Conservation (phyloP, 2,888 invertebrate genomes). For the Melanostoma mellinum region DNA sequence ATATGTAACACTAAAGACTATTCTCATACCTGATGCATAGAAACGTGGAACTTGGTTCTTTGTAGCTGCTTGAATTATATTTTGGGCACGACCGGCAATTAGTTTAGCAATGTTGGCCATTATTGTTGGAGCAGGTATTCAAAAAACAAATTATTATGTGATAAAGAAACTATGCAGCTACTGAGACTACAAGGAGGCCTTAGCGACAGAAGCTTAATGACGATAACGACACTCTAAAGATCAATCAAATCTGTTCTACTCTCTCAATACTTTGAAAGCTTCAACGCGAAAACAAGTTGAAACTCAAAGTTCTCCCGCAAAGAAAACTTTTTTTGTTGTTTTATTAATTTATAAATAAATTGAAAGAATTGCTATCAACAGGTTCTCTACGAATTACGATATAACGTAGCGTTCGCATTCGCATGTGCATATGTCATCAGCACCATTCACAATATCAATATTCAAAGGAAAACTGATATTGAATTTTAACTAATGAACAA, state of each 20-base stretch:
- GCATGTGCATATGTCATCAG: neutral
- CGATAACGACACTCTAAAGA: too few species aligned
- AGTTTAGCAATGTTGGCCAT: conserved; percentile 81
- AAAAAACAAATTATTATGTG: too few species aligned
- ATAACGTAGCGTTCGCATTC: conserved; percentile 7
- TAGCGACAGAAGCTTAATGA: too few species aligned
- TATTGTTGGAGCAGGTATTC: conserved; percentile 14
- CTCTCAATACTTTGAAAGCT: too few species aligned
- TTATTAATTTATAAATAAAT: conserved; percentile 22
- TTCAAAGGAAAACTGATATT: neutral
- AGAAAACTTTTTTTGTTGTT: conserved; percentile 12
- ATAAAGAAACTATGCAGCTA: too few species aligned
- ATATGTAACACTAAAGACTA: too few species aligned
- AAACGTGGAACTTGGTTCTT: conserved; percentile 77
- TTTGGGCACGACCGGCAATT: conserved; percentile 78
- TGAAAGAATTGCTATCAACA: conserved; percentile 21
- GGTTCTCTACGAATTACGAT: neutral
- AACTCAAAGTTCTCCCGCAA: too few species aligned
- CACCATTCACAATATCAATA: conserved; percentile 12
- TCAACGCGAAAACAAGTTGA: too few species aligned
- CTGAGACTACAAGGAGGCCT: too few species aligned
- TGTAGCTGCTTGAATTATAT: conserved; percentile 77
- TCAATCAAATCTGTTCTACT: too few species aligned
- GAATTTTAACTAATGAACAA: neutral
- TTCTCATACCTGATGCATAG: conserved; percentile 75